Conservation (phyloP, 2,888 invertebrate species). For the Syrista parreyssii region DNA sequence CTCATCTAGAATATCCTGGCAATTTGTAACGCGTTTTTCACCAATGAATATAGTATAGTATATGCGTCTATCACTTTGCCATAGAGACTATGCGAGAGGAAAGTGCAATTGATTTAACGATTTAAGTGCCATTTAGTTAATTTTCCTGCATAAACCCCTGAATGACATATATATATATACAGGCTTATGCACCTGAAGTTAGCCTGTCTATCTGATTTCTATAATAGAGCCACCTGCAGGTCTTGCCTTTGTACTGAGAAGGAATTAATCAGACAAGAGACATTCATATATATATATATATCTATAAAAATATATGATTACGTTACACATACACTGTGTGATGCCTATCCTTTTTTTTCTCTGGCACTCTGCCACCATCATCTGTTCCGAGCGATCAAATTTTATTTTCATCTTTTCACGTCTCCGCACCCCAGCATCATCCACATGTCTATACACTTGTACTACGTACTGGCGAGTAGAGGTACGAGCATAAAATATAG, state of each 20-base stretch:
- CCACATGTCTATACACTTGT: background rate
- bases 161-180: no score
- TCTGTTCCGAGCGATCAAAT: slow-evolving; percentile 52
- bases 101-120: background rate
- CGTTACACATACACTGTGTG: slow-evolving; percentile 33
- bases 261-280: slow-evolving; percentile 14
- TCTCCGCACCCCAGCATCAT: background rate
- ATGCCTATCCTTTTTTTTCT: slow-evolving; percentile 43
- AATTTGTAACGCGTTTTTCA: background rate
- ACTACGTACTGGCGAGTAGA: background rate
- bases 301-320: slow-evolving; percentile 53
- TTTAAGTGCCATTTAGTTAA: background rate
- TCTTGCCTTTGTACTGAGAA: background rate
- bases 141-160: background rate
- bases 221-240: background rate
- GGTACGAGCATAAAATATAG: background rate
- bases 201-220: background rate
- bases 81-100: background rate
- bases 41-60: background rate
- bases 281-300: slow-evolving; percentile 46
- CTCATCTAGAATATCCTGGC: background rate
- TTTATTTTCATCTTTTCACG: slow-evolving; percentile 46
- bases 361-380: slow-evolving; percentile 53
- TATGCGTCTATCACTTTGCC: background rate
- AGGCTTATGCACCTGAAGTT: background rate